Evolutionary conservation across 2,888 invertebrate species (phyloP), one percentile per base, ranked within the genome.

Genomic region (Torymus aiolomorphi): DNA sequence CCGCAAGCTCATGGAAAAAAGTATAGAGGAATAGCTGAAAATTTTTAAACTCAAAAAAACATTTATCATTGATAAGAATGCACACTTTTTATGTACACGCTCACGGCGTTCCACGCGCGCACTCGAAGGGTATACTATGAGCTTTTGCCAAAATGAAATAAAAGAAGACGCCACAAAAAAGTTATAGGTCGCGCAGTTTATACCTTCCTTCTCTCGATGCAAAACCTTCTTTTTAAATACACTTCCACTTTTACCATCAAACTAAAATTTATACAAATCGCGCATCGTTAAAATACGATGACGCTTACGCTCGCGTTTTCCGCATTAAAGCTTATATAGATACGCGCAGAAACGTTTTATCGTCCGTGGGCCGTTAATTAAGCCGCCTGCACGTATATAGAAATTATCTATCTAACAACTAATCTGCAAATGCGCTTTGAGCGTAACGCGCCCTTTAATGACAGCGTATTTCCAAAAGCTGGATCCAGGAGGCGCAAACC

Each of bases 331-430:
- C 31, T 0, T 31, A 5, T 31, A 5, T 52, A 12, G n/a, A 20
- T 20, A 14, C 14, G 16, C 12, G 14, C 42, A 63, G 14, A 42
- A 18, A 24, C 42, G 42, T 61, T 67, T 76, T 76, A 69, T 76
- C 52, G 51, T 56, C 4, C 31, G 31, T 31, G 4, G 31, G 31
- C 5, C 31, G 31, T 31, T 31, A 31, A 31, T 31, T 31, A 31
- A 3, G 31, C 31, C 31, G 31, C 31, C 2, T 31, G 31, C 31
- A 31, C 20, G 20, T 70, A 76, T 63, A 24, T 76, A 56, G 16
- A 20, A 59, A 57, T 63, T 76, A 76, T 63, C 42, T 49, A 76
- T 76, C 70, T 54, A 57, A 24, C 63, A 51, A 51, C 63, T 63
- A 70, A 76, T 70, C 54, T 63, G 49, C 63, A 24, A 63, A 63